phyloP scores from a whole-genome alignment of 2,888 invertebrate genomes.

The Ferrisia virgata region DNA sequence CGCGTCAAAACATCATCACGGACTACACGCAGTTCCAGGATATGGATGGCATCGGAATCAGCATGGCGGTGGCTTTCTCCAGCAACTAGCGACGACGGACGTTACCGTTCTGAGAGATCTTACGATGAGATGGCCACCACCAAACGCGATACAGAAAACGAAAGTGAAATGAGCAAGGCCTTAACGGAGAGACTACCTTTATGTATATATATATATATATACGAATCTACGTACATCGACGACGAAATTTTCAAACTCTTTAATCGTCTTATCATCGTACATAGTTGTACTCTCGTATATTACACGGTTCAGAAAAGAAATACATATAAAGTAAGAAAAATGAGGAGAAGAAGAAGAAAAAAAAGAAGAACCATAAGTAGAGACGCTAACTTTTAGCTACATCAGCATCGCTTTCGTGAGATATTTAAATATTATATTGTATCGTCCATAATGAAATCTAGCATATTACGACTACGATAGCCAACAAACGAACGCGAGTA shows the following conservation, averaged over 20 bases:
- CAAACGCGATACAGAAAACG: background rate
- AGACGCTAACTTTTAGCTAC: background rate
- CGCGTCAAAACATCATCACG: background rate
- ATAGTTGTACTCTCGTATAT: background rate
- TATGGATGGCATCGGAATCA: background rate
- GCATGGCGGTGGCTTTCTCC: slow-evolving; percentile 37
- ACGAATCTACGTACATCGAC: too few species aligned
- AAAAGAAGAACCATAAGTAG: background rate
- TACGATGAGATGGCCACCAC: background rate
- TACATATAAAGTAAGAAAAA: too few species aligned
- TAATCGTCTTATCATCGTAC: background rate
- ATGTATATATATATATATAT: too few species aligned
- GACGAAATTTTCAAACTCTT: background rate
- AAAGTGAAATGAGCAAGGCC: slow-evolving; percentile 13
- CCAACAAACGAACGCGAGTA: too few species aligned
- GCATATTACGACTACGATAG: too few species aligned
- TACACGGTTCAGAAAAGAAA: too few species aligned
- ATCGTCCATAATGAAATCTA: too few species aligned
- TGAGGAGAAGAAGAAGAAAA: background rate
- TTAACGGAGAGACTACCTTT: too few species aligned
- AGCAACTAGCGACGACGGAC: background rate
- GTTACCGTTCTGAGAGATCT: background rate
- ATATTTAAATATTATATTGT: background rate
- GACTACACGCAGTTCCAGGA: slow-evolving; percentile 27
- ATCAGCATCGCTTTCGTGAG: background rate